Percentiles rank a stretch among this genome's conserved stretches.
phyloP scores from a whole-genome alignment of 2,888 invertebrate genomes.

The Teinopalpus imperialis region DNA sequence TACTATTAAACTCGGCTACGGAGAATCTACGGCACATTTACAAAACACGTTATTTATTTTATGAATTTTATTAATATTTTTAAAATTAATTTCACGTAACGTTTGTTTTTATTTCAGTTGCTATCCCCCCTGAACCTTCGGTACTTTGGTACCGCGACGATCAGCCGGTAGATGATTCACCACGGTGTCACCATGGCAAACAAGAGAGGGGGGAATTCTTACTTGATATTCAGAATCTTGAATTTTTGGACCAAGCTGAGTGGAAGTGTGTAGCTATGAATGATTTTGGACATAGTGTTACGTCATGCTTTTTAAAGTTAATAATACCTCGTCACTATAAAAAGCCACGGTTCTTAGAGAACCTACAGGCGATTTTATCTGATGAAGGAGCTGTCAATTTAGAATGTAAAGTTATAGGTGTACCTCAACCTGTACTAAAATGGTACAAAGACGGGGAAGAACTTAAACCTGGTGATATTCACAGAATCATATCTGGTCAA shows the following conservation, averaged over 20 bases:
- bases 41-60: too few relatives aligned
- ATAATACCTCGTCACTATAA: constrained; percentile 94
- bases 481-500: constrained; percentile 93
- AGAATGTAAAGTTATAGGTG: constrained; percentile 96
- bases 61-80: too few relatives aligned
- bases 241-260: constrained; percentile 93
- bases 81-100: too few relatives aligned
- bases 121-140: constrained; percentile 89
- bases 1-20: not conserved
- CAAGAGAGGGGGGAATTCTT: constrained; percentile 88
- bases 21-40: too few relatives aligned
- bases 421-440: constrained; percentile 93
- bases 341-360: constrained; percentile 93
- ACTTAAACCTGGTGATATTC: constrained; percentile 94
- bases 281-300: constrained; percentile 93
- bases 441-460: constrained; percentile 97
- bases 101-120: constrained; percentile 77
- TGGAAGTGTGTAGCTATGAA: constrained; percentile 96
- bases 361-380: constrained; percentile 91
- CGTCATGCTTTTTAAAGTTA: constrained; percentile 92
- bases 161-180: constrained; percentile 85
- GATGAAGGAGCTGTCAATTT: constrained; percentile 95
- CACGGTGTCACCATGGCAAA: constrained; percentile 84
- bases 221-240: constrained; percentile 87
- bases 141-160: constrained; percentile 95